These are phyloP conservation scores for Drosophila anomalata DNA, from an alignment of 2,888 invertebrate genomes.

Conservation along the genomic window DNA sequence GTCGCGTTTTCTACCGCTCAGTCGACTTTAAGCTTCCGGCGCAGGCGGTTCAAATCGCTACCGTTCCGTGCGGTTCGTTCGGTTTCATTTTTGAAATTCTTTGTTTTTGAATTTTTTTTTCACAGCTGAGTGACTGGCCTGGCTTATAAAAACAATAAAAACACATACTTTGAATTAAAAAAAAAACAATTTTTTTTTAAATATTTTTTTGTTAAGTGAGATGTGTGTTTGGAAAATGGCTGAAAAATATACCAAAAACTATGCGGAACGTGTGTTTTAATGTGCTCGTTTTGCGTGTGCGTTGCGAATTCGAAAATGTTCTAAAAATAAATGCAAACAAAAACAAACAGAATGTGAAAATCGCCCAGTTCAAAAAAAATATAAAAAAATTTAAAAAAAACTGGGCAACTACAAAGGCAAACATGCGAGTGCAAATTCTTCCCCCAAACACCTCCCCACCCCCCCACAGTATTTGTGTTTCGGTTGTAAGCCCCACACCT, in stretches of 20 bases:
- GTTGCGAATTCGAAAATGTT: slow-evolving; percentile 74
- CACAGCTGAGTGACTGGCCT: slow-evolving; percentile 57
- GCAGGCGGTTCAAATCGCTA: slow-evolving; percentile 63
- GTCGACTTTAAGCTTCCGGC: slow-evolving; percentile 80
- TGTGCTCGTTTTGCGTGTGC: slow-evolving; percentile 40
- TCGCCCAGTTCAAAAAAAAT: slow-evolving; percentile 37
- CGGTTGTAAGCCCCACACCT: slow-evolving; percentile 14
- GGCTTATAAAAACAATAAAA: slow-evolving; percentile 11
- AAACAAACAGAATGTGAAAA: slow-evolving; percentile 58
- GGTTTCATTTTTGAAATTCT: slow-evolving; percentile 14
- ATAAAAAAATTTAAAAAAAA: slow-evolving; percentile 30
- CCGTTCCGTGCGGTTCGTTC: slow-evolving; percentile 39
- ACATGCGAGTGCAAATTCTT: slow-evolving; percentile 28
- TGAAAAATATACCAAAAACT: slow-evolving; percentile 61
- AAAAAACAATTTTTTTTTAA: not conserved
- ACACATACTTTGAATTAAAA: slow-evolving; percentile 2
- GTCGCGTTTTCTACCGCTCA: slow-evolving; percentile 38
- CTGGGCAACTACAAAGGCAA: slow-evolving; percentile 41
- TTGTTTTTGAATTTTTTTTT: slow-evolving; percentile 15
- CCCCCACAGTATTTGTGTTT: not conserved
- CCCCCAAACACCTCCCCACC: not conserved
- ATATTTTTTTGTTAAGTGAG: slow-evolving; percentile 28
- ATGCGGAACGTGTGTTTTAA: slow-evolving; percentile 51
- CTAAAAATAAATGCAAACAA: slow-evolving; percentile 73
- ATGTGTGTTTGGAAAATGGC: slow-evolving; percentile 57